Evolutionary conservation across 2,888 invertebrate species (phyloP), one percentile per base, ranked within the genome.

Genomic region (Microplitis manilae): DNA sequence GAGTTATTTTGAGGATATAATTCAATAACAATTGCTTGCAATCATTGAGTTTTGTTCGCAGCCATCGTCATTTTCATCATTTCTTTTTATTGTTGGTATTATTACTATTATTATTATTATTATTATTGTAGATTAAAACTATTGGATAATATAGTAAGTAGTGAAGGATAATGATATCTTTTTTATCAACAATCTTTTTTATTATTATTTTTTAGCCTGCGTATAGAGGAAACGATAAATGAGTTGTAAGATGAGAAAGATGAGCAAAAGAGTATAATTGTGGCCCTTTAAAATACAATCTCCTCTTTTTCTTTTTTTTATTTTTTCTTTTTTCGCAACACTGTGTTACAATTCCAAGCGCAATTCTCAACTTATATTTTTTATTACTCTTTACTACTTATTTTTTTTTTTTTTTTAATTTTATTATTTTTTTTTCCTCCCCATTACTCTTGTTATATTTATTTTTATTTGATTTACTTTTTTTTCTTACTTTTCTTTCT

Each of bases 301-400:
- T 75, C 30, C 20, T 68, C 41, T 39, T 75, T 61, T 41, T 17
- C 17, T 17, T 17, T 17, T 17, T 17, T 17, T 17, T 15, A 38
- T 30, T 75, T n/a, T 15, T 68, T 20, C 38, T 75, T 61, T 41
- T 15, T 60, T 30, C 71, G 76, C 80, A 75, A 80, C 77, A 50
- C 9, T 13, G 50, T 79, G 79, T 80, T 79, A 80, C 81, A 81
- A 80, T 81, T 81, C 77, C 78, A 79, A 79, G 74, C 79, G 79
- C 74, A 77, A 76, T 68, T 59, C 67, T 64, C 61, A 17, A 61
- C 59, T 69, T 73, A 38, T 62, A 17, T 75, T 67, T 38, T 59
- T 39, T 13, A 50, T 50, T 5, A 50, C 6, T 5, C 8, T 50
- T 50, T 50, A 50, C 13, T 50, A 50, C 30, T 50, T 50, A 50